Conservation (phyloP, 2,797 vertebrate species). For the Hyperoplus lanceolatus region DNA sequence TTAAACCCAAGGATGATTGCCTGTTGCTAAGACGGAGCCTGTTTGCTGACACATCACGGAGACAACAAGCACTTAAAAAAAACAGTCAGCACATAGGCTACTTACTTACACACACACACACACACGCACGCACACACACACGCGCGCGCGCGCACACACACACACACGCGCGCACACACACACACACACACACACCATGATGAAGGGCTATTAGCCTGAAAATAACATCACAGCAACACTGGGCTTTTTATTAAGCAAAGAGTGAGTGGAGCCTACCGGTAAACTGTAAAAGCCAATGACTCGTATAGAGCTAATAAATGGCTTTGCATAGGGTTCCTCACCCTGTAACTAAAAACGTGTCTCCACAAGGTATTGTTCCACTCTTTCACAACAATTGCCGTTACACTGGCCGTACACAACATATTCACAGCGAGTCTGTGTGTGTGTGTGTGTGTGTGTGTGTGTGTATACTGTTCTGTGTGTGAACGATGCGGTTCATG, state of each 20-base stretch:
- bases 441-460: too few species aligned
- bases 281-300: conserved; percentile 1
- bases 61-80: not conserved
- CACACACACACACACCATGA: not conserved
- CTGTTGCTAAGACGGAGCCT: conserved; percentile 14
- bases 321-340: conserved; percentile 4
- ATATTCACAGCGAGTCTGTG: too few species aligned
- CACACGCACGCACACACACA: too few species aligned
- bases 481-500: not conserved
- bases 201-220: conserved; percentile 13
- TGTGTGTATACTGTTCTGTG: not conserved
- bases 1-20: not conserved
- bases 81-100: conserved; percentile 7
- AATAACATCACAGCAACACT: conserved; percentile 8
- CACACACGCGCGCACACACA: too few species aligned
- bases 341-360: not conserved
- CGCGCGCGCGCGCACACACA: too few species aligned
- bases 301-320: not conserved
- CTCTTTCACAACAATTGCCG: conserved; percentile 1
- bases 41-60: conserved; percentile 9
- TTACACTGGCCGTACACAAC: not conserved
- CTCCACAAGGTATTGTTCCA: not conserved
- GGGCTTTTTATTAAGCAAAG: conserved; percentile 6
- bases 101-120: too few species aligned
- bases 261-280: not conserved